Evolutionary conservation across 2,888 invertebrate species (phyloP), one percentile per base, ranked within the genome.

Genomic region (Chymomyza fuscimana): DNA sequence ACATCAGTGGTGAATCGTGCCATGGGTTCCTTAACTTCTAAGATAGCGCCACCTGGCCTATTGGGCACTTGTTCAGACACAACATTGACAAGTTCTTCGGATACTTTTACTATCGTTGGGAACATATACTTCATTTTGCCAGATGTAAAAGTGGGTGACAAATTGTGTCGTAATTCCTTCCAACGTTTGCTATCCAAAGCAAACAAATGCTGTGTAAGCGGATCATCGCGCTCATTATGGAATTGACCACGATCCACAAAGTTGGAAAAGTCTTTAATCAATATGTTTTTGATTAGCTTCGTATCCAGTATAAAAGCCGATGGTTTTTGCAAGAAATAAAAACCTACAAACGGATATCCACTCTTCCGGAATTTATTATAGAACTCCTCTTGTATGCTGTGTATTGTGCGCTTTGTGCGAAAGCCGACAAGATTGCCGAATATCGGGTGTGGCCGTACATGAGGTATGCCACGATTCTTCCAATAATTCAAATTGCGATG

Each of bases 101-200:
- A 77, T 56, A 81, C 77, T 0, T 69, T 63, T 0, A 82, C 70
- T 12, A 92, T 80, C 0, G 89, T 87, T 1, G 88, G 85, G 69
- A 90, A 92, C 92, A 92, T 92, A 63, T 76, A 81, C 77, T 92
- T 93, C 88, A 93, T 92, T 82, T 92, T 93, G 19, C 92, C 92
- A 0, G 92, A 90, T 0, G 92, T 92, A 74, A 93, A 93, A 0
- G 92, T 92, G 2, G 93, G 92, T 1, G 92, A 91, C 52, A 93
- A 62, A 58, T 92, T 92, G 4, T 88, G 77, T 15, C 93, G 82
- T 58, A 93, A 79, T 7, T 86, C 77, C 70, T 90, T 91, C 93
- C 93, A 93, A 29, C 81, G 80, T 1, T 76, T 70, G 1, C 92
- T 92, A 10, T 90, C 90, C 65, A 91, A 67, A 10, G 83, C 68